Evolutionary conservation across 2,113 vertebrate species (phyloP), one percentile per base, ranked within the genome.

Genomic region (Lota lota): DNA sequence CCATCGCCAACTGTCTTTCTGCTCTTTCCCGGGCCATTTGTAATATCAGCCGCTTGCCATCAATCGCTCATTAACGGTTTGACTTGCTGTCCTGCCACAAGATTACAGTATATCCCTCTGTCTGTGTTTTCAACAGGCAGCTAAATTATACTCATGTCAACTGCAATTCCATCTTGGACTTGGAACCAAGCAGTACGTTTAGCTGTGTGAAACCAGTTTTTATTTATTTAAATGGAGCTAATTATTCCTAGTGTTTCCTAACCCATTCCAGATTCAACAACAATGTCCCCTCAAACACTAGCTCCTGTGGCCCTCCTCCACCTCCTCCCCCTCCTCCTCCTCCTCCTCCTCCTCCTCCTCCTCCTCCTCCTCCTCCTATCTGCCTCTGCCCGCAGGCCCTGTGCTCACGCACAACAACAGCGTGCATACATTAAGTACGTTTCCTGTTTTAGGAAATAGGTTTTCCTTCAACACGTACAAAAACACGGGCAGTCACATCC

Each of bases 221-320:
- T 77, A n/a, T n/a, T n/a, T n/a, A n/a, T 33, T 47, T 74, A 81
- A 87, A 20, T 87, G 82, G 76, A 84, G 81, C 82, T 77, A 83
- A 87, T 88, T 88, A 88, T 80, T 74, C 40, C 40, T 87, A 86
- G 79, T 82, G 82, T 76, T 68, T 71, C 73, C 57, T 83, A 87
- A 90, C 89, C 84, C 71, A 80, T 87, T 84, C 79, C 83, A 85
- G 80, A 88, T 77, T 84, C 68, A 80, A 72, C 70, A 72, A 76
- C 70, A 72, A 76, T 59, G 72, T 51, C 11, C 22, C 12, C 19
- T 47, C 7, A 47, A 47, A 47, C 40, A 47, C 40, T 47, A 47
- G 10, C 40, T 47, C 40, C 12, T 10, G 40, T 66, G 64, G 57
- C 18, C 53, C 22, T 40, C 51, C n/a, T 53, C 72, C 73, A 63